These are phyloP conservation scores for Bujurquina vittata DNA, from an alignment of 2,113 vertebrate genomes.

Conservation along the genomic window DNA sequence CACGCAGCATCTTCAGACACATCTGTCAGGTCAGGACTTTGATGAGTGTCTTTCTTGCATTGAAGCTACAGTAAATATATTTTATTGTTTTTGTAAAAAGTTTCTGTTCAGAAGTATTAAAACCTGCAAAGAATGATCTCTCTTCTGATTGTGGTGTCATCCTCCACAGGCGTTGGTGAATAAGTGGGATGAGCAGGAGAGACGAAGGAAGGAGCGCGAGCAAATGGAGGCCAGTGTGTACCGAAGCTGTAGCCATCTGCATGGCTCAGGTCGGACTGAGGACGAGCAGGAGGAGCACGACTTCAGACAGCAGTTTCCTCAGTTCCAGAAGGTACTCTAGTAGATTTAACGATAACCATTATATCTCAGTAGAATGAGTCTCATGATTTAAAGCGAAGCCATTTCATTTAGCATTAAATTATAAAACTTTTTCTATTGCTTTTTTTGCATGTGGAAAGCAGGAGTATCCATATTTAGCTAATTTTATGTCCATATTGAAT, in stretches of 20 bases:
- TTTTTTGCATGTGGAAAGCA: not conserved
- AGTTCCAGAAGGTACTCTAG: slow-evolving; percentile 80
- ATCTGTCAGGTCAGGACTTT: slow-evolving; percentile 86
- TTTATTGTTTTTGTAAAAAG: not conserved
- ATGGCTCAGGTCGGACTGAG: slow-evolving; percentile 82
- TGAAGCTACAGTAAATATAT: too few species aligned
- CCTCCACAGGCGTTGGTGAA: slow-evolving; percentile 79
- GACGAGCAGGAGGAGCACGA: slow-evolving; percentile 91
- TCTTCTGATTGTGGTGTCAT: not conserved
- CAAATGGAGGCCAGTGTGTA: slow-evolving; percentile 87
- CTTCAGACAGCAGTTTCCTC: slow-evolving; percentile 87
- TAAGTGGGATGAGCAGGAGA: slow-evolving; percentile 95
- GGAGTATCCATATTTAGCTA: not conserved
- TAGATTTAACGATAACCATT: not conserved
- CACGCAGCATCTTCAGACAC: slow-evolving; percentile 90
- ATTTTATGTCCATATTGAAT: not conserved
- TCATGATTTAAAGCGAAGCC: too few species aligned
- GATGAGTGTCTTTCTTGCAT: not conserved
- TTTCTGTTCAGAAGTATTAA: not conserved
- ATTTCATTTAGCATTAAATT: too few species aligned
- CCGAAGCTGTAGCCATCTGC: slow-evolving; percentile 81
- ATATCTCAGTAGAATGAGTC: too few species aligned
- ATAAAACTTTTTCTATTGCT: too few species aligned
- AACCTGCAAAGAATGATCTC: not conserved
- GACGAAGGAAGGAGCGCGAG: slow-evolving; percentile 80